Percentiles rank a stretch among this genome's conserved stretches.
These are phyloP conservation scores for Lymantria monacha DNA, from an alignment of 2,888 invertebrate genomes.

Conservation along the genomic window DNA sequence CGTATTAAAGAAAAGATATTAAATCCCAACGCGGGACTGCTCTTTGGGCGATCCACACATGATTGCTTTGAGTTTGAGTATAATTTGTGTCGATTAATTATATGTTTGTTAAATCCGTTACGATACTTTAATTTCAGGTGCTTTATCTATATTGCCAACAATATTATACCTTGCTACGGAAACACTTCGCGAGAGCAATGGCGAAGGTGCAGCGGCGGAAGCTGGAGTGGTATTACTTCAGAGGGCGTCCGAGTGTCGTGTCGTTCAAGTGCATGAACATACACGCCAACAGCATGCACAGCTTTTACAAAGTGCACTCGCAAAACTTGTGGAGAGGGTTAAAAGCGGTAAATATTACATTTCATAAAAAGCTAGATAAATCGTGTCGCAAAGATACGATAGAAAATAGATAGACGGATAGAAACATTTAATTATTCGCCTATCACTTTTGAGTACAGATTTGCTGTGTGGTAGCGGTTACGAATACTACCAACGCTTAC, in stretches of 20 bases:
- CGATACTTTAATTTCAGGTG: slow-evolving; percentile 78
- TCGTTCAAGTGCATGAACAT: slow-evolving; percentile 85
- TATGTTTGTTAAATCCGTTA: too few species aligned
- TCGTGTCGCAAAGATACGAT: too few species aligned
- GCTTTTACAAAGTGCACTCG: slow-evolving; percentile 93
- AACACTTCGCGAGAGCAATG: slow-evolving; percentile 92
- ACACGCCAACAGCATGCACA: slow-evolving; percentile 88
- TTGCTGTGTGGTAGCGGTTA: too few species aligned
- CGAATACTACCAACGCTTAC: too few species aligned
- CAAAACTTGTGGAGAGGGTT: slow-evolving; percentile 94
- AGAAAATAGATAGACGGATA: too few species aligned
- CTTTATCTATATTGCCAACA: slow-evolving; percentile 93
- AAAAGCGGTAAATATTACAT: slow-evolving; percentile 85
- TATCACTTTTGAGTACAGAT: too few species aligned
- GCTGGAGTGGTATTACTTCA: slow-evolving; percentile 88
- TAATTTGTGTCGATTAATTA: too few species aligned
- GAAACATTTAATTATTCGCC: too few species aligned
- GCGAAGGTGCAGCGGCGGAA: slow-evolving; percentile 83
- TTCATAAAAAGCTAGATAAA: neutral
- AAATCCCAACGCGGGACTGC: too few species aligned
- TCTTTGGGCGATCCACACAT: too few species aligned
- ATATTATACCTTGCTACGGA: slow-evolving; percentile 95
- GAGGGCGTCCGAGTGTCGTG: slow-evolving; percentile 89
- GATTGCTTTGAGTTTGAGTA: too few species aligned
- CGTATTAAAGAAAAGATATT: too few species aligned